Conservation (phyloP, 2,888 invertebrate species). For the Conchocele bisecta region DNA sequence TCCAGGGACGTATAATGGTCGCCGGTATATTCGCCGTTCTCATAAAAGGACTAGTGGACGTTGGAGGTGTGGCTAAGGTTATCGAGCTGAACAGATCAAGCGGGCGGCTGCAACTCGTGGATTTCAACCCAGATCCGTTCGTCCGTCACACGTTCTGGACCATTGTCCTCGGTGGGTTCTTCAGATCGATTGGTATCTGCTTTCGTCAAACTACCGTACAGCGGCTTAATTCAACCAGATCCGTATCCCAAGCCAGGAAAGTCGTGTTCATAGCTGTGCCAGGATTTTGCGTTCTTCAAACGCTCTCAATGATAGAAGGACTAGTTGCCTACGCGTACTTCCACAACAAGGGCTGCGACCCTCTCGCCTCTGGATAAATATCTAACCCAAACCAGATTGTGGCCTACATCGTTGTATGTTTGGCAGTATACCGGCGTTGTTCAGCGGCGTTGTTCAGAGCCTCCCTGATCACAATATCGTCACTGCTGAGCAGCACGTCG, state of each 20-base stretch:
- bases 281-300: background rate
- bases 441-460: conserved; percentile 2
- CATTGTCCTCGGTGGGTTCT: background rate
- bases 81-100: no score
- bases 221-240: conserved; percentile 7
- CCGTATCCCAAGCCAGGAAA: conserved; percentile 14
- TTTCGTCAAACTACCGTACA: conserved; percentile 9
- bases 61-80: conserved; percentile 17
- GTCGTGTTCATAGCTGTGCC: no score
- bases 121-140: conserved; percentile 17
- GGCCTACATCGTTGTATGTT: conserved; percentile 1
- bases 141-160: conserved; percentile 15
- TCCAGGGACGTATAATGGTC: conserved; percentile 16
- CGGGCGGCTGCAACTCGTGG: no score
- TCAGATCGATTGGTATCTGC: background rate
- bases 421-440: conserved; percentile 10
- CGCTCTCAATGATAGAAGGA: conserved; percentile 15
- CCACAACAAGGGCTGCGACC: no score
- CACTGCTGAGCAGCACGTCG: no score
- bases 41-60: background rate
- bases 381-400: conserved; percentile 16
- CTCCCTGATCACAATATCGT: background rate
- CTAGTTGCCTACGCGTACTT: conserved; percentile 18
- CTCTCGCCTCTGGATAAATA: conserved; percentile 11
- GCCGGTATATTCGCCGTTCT: conserved; percentile 3